Evolutionary conservation across 2,113 vertebrate genomes (phyloP), one percentile per base, ranked within the genome.

Genomic region (Petaurus breviceps): DNA sequence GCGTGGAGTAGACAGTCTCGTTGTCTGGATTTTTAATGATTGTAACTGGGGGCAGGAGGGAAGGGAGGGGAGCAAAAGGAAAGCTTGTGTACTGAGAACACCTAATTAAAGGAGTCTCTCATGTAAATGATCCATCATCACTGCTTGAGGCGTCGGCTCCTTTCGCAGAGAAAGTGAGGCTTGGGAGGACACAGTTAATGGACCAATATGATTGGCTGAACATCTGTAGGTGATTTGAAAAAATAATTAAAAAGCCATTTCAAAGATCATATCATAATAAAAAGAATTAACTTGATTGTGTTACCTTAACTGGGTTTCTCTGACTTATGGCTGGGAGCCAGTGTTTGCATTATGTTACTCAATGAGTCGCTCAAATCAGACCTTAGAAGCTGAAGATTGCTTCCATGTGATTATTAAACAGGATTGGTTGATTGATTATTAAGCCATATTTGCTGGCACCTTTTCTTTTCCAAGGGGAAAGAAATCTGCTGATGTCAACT

Each of bases 201-300:
- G 54, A 96, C 94, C 95, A 51, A 57, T 31, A 31, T 90, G 97
- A 95, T n/a, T 96, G 97, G 95, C 61, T 96, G 92, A 97, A 97
- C 94, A 98, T 96, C 93, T 97, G 96, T 94, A 98, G 91, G 93
- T 94, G 93, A 97, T 98, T 97, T 97, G 8, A 97, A 97, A 98
- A 97, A 95, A 95, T 97, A 98, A 96, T 98, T 98, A 98, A 96
- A 97, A 94, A 97, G 61, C 97, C 97, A 96, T 98, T 98, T 95
- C 96, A 94, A 97, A 98, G 96, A 97, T 97, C 96, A 96, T 96
- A 98, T 95, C 97, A 94, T 97, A 97, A 97, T 94, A 96, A 96
- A 89, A 95, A 96, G 94, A 91, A 98, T 97, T 96, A 97, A 97
- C 95, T 97, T 89, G 68, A 94, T 91, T 95, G 95, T 89, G 97